Evolutionary conservation across 2,888 invertebrate species (phyloP).

Genomic region (Ligdia adustata): DNA sequence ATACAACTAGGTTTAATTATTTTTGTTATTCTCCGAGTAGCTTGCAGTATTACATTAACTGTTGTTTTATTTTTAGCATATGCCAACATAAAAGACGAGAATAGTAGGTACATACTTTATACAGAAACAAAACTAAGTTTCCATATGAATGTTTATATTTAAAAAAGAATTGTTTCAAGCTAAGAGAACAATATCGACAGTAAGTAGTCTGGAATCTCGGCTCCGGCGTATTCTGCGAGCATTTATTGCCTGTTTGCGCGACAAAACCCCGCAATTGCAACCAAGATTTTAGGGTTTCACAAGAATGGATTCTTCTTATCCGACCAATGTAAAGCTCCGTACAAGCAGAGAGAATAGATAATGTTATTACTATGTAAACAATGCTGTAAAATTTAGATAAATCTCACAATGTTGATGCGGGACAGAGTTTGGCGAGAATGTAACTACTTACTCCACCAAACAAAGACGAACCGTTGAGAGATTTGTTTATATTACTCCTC

Average conservation of each 20-base stretch:
- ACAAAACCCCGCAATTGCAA: conserved; percentile 62
- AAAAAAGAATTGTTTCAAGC: conserved; percentile 39
- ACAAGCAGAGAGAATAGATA: conserved; percentile 54
- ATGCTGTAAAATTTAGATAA: conserved; percentile 53
- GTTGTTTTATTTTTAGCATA: too few relatives aligned
- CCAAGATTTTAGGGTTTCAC: conserved; percentile 60
- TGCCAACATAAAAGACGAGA: too few relatives aligned
- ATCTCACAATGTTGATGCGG: conserved; percentile 48
- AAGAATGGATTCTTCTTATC: conserved; percentile 62
- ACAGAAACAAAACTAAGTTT: too few relatives aligned
- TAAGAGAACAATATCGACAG: conserved; percentile 51
- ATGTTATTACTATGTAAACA: conserved; percentile 55
- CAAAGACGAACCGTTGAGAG: conserved; percentile 25
- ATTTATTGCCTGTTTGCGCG: conserved; percentile 62
- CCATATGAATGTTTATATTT: conserved; percentile 27
- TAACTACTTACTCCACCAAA: conserved; percentile 24
- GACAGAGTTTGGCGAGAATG: conserved; percentile 36
- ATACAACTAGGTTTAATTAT: too few relatives aligned
- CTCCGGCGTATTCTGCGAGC: conserved; percentile 55
- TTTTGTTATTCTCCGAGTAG: too few relatives aligned
- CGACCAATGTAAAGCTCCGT: conserved; percentile 49
- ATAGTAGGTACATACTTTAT: too few relatives aligned
- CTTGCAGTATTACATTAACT: too few relatives aligned
- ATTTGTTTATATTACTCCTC: conserved; percentile 19
- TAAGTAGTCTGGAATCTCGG: conserved; percentile 49